A percentile compares a stretch with the other conserved stretches of the same genome.
These are phyloP conservation scores for Bombyx mori DNA, from an alignment of 1,140 invertebrate species.

Conservation along the genomic window ASM3026992v2 NC_085126.1:9609001-9609500, in stretches of 20 bases:
- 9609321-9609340: constrained; percentile 4
- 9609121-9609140: neutral
- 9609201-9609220: constrained; percentile 38
- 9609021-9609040: too few relatives aligned
- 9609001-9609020: too few relatives aligned
- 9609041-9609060: too few relatives aligned
- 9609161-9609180: neutral
- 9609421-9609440: constrained; percentile 48
- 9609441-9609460: constrained; percentile 57
- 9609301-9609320: constrained; percentile 10
- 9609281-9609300: too few relatives aligned
- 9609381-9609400: constrained; percentile 68
- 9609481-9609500: constrained; percentile 38
- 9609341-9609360: constrained; percentile 33
- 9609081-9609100: too few relatives aligned
- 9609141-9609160: neutral
- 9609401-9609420: constrained; percentile 58
- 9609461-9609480: constrained; percentile 44
- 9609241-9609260: too few relatives aligned
- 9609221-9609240: too few relatives aligned
- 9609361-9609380: constrained; percentile 49
- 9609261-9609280: too few relatives aligned
- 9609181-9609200: constrained; percentile 30
- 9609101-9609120: neutral
- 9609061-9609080: too few relatives aligned